phyloP scores from a whole-genome alignment of 2,888 invertebrate genomes.

The Epistrophe grossulariae region DNA sequence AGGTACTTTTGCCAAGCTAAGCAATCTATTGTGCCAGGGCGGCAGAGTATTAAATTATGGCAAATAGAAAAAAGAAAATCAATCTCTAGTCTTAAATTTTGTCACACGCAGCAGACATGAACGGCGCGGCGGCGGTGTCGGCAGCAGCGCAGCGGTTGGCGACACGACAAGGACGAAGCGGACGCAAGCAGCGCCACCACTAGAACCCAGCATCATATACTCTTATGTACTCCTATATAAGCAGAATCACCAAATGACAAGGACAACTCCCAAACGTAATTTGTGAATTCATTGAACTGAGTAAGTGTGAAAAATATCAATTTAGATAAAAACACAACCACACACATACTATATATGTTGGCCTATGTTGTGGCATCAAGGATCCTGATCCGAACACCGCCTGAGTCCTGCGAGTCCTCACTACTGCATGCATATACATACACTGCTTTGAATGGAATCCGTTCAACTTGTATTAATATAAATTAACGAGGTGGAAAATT shows the following conservation, averaged over 20 bases:
- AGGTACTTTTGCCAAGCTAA: conserved; percentile 16
- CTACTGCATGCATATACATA: conserved; percentile 36
- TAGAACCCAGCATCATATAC: conserved; percentile 8
- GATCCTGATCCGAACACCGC: neutral
- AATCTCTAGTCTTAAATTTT: conserved; percentile 75
- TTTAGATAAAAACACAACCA: conserved; percentile 81
- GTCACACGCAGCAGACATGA: conserved; percentile 60
- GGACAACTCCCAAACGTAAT: conserved; percentile 84
- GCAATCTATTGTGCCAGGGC: conserved; percentile 37
- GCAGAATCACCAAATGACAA: conserved; percentile 64
- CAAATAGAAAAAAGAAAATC: conserved; percentile 69
- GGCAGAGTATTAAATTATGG: conserved; percentile 35
- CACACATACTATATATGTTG: conserved; percentile 12
- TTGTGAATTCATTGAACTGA: conserved; percentile 84
- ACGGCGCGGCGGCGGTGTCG: neutral
- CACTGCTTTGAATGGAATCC: conserved; percentile 62
- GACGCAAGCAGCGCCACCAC: neutral
- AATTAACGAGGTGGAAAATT: conserved; percentile 84
- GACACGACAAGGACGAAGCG: conserved; percentile 53
- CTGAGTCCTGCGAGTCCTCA: conserved; percentile 26
- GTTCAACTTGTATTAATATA: conserved; percentile 83
- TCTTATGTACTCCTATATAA: conserved; percentile 45
- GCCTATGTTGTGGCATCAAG: conserved; percentile 39
- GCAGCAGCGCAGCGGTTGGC: neutral
- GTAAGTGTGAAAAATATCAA: conserved; percentile 84